These are phyloP conservation scores for Pseudorhiza aurosa DNA, from an alignment of 30 jellyfish, hydroid and myxozoan species.

Conservation along the genomic window DNA sequence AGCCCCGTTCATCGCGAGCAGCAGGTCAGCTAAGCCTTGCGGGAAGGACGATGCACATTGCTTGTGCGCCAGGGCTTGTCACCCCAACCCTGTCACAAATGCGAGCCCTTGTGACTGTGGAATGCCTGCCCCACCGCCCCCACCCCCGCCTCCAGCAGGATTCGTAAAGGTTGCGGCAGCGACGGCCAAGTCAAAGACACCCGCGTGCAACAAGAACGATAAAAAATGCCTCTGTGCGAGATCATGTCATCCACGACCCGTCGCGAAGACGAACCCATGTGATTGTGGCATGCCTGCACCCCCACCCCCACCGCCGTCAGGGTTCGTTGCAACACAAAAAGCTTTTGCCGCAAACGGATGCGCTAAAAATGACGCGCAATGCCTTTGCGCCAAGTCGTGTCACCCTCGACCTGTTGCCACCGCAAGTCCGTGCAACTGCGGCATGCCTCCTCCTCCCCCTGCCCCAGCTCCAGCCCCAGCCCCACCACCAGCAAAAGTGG, in stretches of 20 bases:
- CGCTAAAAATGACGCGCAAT: conserved; percentile 49
- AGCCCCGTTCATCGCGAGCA: conserved; percentile 44
- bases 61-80: conserved; percentile 70
- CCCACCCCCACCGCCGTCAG: conserved; percentile 63
- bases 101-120: conserved; percentile 76
- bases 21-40: conserved; percentile 51
- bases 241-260: conserved; percentile 65
- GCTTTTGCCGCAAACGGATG: conserved; percentile 4
- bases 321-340: conserved; percentile 12
- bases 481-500: conserved; percentile 46
- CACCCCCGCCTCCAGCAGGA: conserved; percentile 51
- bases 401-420: conserved; percentile 70
- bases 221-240: conserved; percentile 77
- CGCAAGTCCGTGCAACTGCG: conserved; percentile 65
- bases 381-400: conserved; percentile 76
- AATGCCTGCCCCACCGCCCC: conserved; percentile 61
- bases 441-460: conserved; percentile 56
- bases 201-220: conserved; percentile 43
- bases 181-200: conserved; percentile 16
- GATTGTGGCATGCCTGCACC: conserved; percentile 80
- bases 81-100: conserved; percentile 70
- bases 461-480: conserved; percentile 68
- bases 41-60: conserved; percentile 71
- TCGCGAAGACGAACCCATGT: conserved; percentile 65
- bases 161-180: conserved; percentile 15